Evolutionary conservation across 2,888 invertebrate species (phyloP).

Genomic region (Xestia xanthographa): DNA sequence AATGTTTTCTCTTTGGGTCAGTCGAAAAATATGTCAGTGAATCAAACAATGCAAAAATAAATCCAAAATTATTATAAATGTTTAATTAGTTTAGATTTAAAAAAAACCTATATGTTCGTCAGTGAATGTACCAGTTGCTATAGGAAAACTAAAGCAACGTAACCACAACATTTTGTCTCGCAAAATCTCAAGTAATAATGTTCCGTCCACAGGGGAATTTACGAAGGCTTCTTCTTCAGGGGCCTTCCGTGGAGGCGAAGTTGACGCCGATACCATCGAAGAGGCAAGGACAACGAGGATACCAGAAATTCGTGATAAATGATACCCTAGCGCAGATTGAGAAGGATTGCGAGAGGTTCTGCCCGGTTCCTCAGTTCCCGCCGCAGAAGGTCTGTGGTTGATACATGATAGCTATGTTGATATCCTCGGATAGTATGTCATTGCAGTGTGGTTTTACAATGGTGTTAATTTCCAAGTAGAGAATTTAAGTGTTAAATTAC

Average conservation of each 20-base stretch:
- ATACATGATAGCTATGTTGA: constrained; percentile 19
- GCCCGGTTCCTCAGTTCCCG: constrained; percentile 78
- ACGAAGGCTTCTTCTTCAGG: not conserved
- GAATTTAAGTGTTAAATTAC: not conserved
- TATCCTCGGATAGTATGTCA: not conserved
- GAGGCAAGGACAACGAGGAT: constrained; percentile 60
- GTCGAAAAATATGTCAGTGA: constrained; percentile 20
- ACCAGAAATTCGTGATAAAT: constrained; percentile 80
- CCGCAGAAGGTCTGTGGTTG: constrained; percentile 79
- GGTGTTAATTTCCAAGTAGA: constrained; percentile 5
- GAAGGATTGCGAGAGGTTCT: constrained; percentile 78
- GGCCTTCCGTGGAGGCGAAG: not conserved
- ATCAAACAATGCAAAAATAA: constrained; percentile 36
- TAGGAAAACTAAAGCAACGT: constrained; percentile 2
- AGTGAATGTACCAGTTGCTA: constrained; percentile 7
- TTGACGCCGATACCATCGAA: not conserved
- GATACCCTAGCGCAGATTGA: constrained; percentile 78
- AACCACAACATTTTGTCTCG: not conserved
- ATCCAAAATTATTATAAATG: constrained; percentile 31
- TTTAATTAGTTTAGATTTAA: not conserved
- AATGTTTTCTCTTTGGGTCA: not conserved
- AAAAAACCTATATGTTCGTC: constrained; percentile 9
- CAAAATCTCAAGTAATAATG: constrained; percentile 25
- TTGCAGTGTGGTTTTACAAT: constrained; percentile 20
- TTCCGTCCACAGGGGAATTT: constrained; percentile 1